A percentile compares a stretch with the other conserved stretches of the same genome.
Conservation (phyloP, 2,113 vertebrate genomes). For the Callospermophilus lateralis region DNA sequence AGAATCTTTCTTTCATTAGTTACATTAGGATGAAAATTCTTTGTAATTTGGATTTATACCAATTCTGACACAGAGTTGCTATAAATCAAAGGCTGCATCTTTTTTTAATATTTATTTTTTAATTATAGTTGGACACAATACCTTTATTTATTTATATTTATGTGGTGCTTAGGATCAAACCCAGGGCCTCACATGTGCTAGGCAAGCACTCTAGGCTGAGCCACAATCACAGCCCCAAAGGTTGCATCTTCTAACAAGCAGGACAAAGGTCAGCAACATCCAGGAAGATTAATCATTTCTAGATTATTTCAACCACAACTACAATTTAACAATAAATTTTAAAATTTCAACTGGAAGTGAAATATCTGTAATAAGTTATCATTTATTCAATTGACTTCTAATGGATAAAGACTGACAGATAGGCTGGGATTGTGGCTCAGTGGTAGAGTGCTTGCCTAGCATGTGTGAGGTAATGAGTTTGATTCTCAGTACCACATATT, state of each 20-base stretch:
- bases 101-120: neutral
- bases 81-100: neutral
- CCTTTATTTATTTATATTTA: too few relatives aligned
- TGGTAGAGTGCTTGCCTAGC: too few relatives aligned
- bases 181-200: too few relatives aligned
- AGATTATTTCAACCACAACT: slow-evolving; percentile 6
- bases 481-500: too few relatives aligned
- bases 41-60: neutral
- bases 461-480: too few relatives aligned
- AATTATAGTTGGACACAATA: too few relatives aligned
- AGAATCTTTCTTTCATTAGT: neutral
- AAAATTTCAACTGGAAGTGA: neutral
- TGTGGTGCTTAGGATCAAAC: too few relatives aligned
- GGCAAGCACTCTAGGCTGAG: too few relatives aligned
- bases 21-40: neutral
- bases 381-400: slow-evolving; percentile 8
- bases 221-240: neutral
- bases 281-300: neutral
- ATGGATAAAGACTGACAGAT: neutral
- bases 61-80: neutral
- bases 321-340: slow-evolving; percentile 18
- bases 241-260: neutral
- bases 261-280: neutral
- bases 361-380: neutral
- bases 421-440: too few relatives aligned